phyloP scores from a whole-genome alignment of 2,113 vertebrate genomes.

The Mixornis gularis region DNA sequence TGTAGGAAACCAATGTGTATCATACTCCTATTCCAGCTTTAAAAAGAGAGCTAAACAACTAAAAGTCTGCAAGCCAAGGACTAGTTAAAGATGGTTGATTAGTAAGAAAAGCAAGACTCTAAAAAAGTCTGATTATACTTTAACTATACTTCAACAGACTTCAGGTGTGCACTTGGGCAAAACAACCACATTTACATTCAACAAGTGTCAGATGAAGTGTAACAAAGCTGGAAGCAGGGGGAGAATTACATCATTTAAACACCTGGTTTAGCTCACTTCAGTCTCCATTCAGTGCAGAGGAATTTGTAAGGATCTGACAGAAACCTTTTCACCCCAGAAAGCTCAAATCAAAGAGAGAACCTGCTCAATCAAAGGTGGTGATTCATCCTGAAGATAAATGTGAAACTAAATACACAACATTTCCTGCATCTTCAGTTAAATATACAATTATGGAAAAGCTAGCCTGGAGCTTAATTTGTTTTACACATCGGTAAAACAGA shows the following conservation, averaged over 20 bases:
- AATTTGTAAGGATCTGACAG: neutral
- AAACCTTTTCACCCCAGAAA: neutral
- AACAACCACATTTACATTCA: neutral
- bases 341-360: neutral
- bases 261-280: neutral
- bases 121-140: neutral
- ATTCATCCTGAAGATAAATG: conserved; percentile 19
- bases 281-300: neutral
- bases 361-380: neutral
- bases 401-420: conserved; percentile 3
- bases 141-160: neutral
- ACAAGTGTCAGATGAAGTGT: neutral
- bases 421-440: neutral
- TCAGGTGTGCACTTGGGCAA: neutral
- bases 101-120: neutral
- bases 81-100: neutral
- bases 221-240: neutral
- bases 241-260: neutral
- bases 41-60: neutral
- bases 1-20: neutral
- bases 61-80: neutral
- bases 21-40: neutral
- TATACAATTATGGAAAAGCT: neutral
- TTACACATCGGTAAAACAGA: neutral
- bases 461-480: neutral